Evolutionary conservation across 2,797 vertebrate genomes (phyloP), one percentile per base, ranked within the genome.

Genomic region (Crypturellus tataupa): DNA sequence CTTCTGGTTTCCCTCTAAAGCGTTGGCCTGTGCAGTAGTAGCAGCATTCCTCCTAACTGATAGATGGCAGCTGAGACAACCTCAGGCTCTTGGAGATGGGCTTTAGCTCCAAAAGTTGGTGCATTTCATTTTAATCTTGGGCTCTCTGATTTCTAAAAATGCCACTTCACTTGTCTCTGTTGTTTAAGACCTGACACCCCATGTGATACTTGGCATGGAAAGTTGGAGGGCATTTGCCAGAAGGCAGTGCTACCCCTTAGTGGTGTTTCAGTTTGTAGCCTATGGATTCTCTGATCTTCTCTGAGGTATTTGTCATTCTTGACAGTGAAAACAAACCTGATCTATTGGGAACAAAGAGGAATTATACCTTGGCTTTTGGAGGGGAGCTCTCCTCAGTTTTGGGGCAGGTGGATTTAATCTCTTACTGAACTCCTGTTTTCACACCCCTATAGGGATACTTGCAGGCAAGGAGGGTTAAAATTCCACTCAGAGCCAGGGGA

Each of bases 241-340:
- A 90, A 87, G 75, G 80, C 0, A 0, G 12, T 56, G 55, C 75
- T 87, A 69, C 44, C 39, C 71, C 62, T 77, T 18, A 46, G n/a
- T 65, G 56, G 18, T 68, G 7, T 13, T 96, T 94, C 88, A 71
- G 70, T 71, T 76, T 51, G 64, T 77, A 56, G 9, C 40, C 67
- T 84, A 47, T 77, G 78, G 44, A 68, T 47, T 59, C 65, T 87
- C 40, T 67, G 65, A 67, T 95, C 85, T 93, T 89, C 80, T 85
- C 71, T 39, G 71, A 62, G 68, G 39, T 84, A 81, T 80, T 95
- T 95, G 89, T 95, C 83, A 83, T 82, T 93, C 55, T 68, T 87
- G 64, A 86, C 49, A 68, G 69, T 55, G 78, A 80, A 91, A 80
- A 91, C 60, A 85, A 77, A 55, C 40, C 85, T 89, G 65, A 83